Evolutionary conservation across 2,797 vertebrate species (phyloP), one percentile per base, ranked within the genome.

Genomic region (Acipenser ruthenus): DNA sequence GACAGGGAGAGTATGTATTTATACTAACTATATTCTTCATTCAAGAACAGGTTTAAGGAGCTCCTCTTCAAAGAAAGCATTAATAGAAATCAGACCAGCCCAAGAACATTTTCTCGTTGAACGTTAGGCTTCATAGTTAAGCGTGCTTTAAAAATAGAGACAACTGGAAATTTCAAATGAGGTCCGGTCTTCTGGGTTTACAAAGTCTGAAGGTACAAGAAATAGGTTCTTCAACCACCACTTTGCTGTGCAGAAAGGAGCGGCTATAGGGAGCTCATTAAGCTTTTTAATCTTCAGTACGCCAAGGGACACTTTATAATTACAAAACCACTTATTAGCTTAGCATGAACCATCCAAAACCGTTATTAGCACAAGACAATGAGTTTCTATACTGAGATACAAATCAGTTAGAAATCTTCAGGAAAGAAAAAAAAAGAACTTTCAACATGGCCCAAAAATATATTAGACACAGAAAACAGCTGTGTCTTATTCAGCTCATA

Each of bases 311-410:
- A 75, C 70, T 77, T 77, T 82, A 78, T 84, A 88, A 89, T 88
- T 85, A 79, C 78, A 74, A 80, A 74, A 64, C 71, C 69, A 83
- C 83, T 88, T 89, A 89, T 89, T 89, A 86, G 88, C 82, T 75
- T 60, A 65, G 66, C 73, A 67, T 77, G 78, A 82, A 82, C 79
- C 79, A 73, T 37, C 37, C 37, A 37, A 37, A 37, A 37, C 53
- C n/a, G 11, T 37, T 62, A 37, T 55, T 9, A 37, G 13, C 7
- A 62, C 47, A 62, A 62, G 60, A 18, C 18, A 48, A 62, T 62
- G 18, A 62, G 60, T 23, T 6, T 18, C 18, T 62, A 62, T 37
- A 62, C 37, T 62, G 10, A 62, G 60, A 11, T 37, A 10, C 11
- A 50, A 18, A 49, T 9, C 6, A 61, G 50, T 67, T 10, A 50